Evolutionary conservation across 2,888 invertebrate genomes (phyloP), one percentile per base, ranked within the genome.

Genomic region (Conops quadrifasciatus): DNA sequence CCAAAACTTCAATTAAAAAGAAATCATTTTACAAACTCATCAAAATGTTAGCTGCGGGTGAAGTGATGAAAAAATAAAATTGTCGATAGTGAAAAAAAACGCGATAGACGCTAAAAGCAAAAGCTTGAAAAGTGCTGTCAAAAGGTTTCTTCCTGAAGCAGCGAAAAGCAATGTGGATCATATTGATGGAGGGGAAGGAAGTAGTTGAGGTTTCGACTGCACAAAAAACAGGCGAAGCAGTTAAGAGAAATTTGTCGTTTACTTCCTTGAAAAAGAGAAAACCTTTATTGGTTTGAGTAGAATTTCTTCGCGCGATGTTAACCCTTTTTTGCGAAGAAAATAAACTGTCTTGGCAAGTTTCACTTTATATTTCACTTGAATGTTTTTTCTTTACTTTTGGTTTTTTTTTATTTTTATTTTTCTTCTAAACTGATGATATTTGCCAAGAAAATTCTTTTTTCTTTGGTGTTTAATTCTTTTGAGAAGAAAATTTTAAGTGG

Each of bases 1-100:
- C 67, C 60, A 68, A 68, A 68, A 68, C 60, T 68, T 68, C 68
- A 68, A 68, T 68, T 68, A 68, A 49, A 62, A 47, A 30, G 15
- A 36, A 68, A 68, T 62, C 60, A 68, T 19, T 36, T 36, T 9
- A 7, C 60, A 30, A 68, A 68, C 68, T 68, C 68, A 68, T 68
- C 68, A 68, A 68, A 60, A 62, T 62, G 60, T 51, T 30, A 68
- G 51, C 68, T 68, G 68, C 68, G 68, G 68, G 60, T 68, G 45
- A 67, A 47, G 45, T 59, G 59, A 59, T 24, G 59, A 24, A 49
- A 67, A 47, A 59, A 47, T 47, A 59, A 67, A 60, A 67, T 58
- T 47, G 16, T 67, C 24, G 28, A 24, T 49, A 24, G 21, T 21
- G 21, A n/a, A 49, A 49, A 11, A n/a, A 49, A 49, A 53, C 53